These are phyloP conservation scores for Sarcophaga subvicina DNA, from an alignment of 2,888 invertebrate genomes.

Conservation along the genomic window DNA sequence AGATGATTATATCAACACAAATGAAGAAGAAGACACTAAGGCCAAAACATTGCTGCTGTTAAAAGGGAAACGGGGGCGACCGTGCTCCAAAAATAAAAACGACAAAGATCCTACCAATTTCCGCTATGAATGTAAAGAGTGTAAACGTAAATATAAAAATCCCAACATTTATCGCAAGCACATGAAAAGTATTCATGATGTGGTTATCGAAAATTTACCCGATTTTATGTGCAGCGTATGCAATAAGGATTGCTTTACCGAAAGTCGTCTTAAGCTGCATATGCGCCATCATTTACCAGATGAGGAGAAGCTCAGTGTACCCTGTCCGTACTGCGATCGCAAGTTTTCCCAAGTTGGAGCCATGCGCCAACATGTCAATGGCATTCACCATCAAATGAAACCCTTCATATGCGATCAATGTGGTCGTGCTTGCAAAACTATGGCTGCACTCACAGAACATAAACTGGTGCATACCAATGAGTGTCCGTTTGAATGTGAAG, in stretches of 20 bases:
- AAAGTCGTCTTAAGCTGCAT: constrained; percentile 71
- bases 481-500: constrained; percentile 81
- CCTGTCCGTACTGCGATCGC: constrained; percentile 73
- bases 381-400: constrained; percentile 78
- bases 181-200: constrained; percentile 68
- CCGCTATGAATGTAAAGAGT: constrained; percentile 64
- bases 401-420: constrained; percentile 83
- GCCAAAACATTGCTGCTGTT: neutral
- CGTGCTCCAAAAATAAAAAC: constrained; percentile 19
- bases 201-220: constrained; percentile 62
- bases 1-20: neutral
- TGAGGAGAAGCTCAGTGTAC: constrained; percentile 72
- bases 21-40: neutral
- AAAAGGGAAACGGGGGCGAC: constrained; percentile 58
- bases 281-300: constrained; percentile 72
- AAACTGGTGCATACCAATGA: constrained; percentile 82
- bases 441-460: constrained; percentile 82
- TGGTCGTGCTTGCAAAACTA: constrained; percentile 82
- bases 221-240: constrained; percentile 70
- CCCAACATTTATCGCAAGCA: constrained; percentile 71
- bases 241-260: constrained; percentile 67
- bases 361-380: constrained; percentile 75
- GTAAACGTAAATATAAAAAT: constrained; percentile 70
- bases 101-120: neutral
- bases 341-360: constrained; percentile 74